Evolutionary conservation across 2,113 vertebrate genomes (phyloP), one percentile per base, ranked within the genome.

Genomic region (Scolopax mira): DNA sequence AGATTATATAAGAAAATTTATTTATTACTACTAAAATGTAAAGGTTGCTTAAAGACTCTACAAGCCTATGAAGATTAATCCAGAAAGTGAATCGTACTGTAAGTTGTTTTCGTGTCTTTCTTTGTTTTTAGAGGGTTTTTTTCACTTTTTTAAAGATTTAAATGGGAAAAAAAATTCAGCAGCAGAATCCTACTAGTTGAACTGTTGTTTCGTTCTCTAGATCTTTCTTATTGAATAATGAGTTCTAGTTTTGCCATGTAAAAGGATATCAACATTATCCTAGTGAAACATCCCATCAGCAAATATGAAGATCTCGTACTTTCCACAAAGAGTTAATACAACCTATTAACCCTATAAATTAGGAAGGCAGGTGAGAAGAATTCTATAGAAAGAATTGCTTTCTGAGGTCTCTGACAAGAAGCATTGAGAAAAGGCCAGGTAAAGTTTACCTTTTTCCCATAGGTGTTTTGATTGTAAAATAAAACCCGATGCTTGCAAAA

Each of bases 301-400:
- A 86, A 78, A 78, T 21, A 48, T 2, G 5, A 88, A 84, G 31
- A 30, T 33, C 42, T 61, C 0, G 0, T 46, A 42, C 10, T 33
- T 27, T 60, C 30, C 49, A 58, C 19, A 60, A 57, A 42, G 37
- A 62, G 19, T 44, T 88, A 55, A 55, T 27, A 13, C 18, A 92
- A 39, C 21, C 16, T 69, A 69, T 82, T 48, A 79, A 55, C 18
- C 11, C 52, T 69, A 21, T 51, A 65, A 69, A 67, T 65, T 52
- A 44, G 14, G 30, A 27, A 93, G 66, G 49, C 19, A 69, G 48
- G 24, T 61, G 58, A 79, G 55, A 88, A 80, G 3, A n/a, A 18
- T 69, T 83, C 62, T 73, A 14, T 31, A 41, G 24, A 79, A 91
- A 72, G 4, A 78, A 58, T 18, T 79, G 35, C 9, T 35, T 82